Base-by-base conservation (phyloP, 2,888 invertebrate species). In the Sphaerolaimus hirsutus region DNA sequence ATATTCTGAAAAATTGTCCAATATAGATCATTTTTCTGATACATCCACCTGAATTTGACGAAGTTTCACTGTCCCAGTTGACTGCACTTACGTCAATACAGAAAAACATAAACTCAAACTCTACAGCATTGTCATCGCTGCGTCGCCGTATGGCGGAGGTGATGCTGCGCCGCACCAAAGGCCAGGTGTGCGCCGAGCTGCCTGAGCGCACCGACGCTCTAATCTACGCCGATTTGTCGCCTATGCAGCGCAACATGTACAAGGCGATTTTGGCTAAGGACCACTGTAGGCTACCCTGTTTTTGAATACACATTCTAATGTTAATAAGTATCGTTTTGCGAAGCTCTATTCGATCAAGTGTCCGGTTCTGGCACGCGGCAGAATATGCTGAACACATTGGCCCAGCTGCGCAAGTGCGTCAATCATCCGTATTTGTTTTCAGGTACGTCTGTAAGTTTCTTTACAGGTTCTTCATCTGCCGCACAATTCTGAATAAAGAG, bases 341-440 rank as follows among this genome's bases (percentile, higher is more conserved):
- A n/a, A n/a, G n/a, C n/a, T n/a, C n/a, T n/a, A n/a, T n/a, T n/a
- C n/a, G n/a, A n/a, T n/a, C n/a, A n/a, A n/a, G n/a, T n/a, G n/a
- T n/a, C n/a, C n/a, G n/a, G n/a, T n/a, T n/a, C n/a, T n/a, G 32
- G 17, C 2, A 4, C 2, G 2, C 44, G 36, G 2, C 43, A 43
- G 41, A 46, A 46, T 1, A 40, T 54, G 37, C 48, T 63, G 58
- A 66, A 66, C 51, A 57, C 62, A 29, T 51, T 67, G 48, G 62
- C 66, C 60, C 66, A 67, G 54, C 55, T 68, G 17, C 51, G 67
- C 23, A 68, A 68, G 52, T 64, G 65, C 57, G 64, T 65, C 24
- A 57, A 59, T 48, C 68, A 68, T 51, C 68, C 68, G 0, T 68
- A 68, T 51, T 53, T 68, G n/a, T 67, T 68, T n/a, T n/a, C n/a